Conservation (phyloP, 2,888 invertebrate species). For the Protonemura montana region DNA sequence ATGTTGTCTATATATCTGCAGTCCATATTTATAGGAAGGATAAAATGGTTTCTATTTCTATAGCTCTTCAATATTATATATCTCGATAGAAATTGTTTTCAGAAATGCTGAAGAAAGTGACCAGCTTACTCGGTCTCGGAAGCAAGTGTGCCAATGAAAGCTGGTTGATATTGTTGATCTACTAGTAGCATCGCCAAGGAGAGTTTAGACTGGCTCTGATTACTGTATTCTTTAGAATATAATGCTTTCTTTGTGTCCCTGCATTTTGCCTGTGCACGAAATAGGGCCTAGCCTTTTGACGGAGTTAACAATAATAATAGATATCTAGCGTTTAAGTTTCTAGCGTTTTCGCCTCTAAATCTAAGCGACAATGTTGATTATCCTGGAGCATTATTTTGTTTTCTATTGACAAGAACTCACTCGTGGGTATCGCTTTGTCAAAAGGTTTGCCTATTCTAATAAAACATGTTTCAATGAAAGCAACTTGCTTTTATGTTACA, state of each 20-base stretch:
- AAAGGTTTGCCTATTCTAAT: neutral
- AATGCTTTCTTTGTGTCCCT: neutral
- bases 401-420: neutral
- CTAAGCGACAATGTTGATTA: no score
- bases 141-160: neutral
- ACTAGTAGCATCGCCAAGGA: neutral
- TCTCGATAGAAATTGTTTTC: constrained; percentile 35
- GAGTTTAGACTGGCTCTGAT: neutral
- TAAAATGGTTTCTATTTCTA: constrained; percentile 23
- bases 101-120: constrained; percentile 34
- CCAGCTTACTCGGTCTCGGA: neutral
- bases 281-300: no score
- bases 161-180: constrained; percentile 16
- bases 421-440: neutral
- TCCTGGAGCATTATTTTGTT: no score
- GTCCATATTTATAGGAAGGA: constrained; percentile 35
- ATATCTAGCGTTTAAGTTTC: no score
- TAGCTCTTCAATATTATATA: constrained; percentile 31
- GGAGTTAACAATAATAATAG: no score
- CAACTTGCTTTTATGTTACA: neutral
- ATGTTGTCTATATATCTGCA: constrained; percentile 19
- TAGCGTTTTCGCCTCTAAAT: no score
- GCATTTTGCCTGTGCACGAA: neutral
- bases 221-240: neutral
- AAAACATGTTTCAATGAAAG: neutral